Percentiles rank a stretch among this genome's conserved stretches.
Evolutionary conservation across 2,113 vertebrate species (phyloP).

Genomic region (Chaetorhynchus papuensis): DNA sequence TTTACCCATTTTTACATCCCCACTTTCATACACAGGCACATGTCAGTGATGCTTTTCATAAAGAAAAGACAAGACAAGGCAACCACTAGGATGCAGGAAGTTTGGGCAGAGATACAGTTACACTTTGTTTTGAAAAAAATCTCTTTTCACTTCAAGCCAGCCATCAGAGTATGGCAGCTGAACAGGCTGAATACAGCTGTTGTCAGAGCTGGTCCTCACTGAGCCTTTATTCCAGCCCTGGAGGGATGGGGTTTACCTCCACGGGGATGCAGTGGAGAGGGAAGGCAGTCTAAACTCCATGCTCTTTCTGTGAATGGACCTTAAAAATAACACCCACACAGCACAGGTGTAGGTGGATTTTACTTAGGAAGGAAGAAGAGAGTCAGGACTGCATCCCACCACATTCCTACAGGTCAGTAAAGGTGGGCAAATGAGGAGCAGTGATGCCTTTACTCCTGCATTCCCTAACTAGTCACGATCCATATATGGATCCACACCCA

Average conservation of each 20-base stretch:
- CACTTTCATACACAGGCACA: not conserved
- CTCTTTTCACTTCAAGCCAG: not conserved
- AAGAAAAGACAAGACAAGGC: not conserved
- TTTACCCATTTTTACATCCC: not conserved
- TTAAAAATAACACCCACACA: not conserved
- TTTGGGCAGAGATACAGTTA: not conserved
- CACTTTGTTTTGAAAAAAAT: not conserved
- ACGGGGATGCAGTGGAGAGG: not conserved
- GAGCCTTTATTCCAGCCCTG: not conserved
- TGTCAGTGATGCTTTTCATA: not conserved
- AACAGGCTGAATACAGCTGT: not conserved
- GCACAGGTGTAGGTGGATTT: not conserved
- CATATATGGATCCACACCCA: not conserved
- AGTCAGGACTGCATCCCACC: not conserved
- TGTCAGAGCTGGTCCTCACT: not conserved
- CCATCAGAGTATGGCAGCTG: rapidly evolving
- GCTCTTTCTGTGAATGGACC: not conserved
- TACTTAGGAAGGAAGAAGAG: not conserved
- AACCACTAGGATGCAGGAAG: not conserved
- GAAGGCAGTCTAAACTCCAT: not conserved
- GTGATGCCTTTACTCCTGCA: not conserved
- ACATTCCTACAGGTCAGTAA: not conserved
- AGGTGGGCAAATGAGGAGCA: not conserved
- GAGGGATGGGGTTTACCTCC: not conserved
- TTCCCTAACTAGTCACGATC: not conserved